phyloP scores from a whole-genome alignment of 2,797 vertebrate genomes.

The Acrocephalus scirpaceus region DNA sequence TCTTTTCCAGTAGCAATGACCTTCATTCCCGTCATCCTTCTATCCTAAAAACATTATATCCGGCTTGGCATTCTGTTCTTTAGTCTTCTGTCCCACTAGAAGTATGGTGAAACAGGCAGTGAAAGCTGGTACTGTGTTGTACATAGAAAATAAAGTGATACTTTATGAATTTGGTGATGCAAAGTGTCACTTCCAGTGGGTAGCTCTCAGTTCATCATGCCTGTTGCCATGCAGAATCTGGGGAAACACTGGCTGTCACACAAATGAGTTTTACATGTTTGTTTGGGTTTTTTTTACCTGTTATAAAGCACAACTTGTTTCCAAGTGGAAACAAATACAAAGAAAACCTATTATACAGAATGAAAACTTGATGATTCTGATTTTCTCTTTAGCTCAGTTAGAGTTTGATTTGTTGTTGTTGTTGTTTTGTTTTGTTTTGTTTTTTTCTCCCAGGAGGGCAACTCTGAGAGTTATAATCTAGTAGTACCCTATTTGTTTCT shows the following conservation, averaged over 20 bases:
- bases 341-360: background rate
- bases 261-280: background rate
- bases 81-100: background rate
- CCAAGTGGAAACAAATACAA: conserved; percentile 10
- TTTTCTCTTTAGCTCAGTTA: background rate
- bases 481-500: background rate
- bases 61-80: background rate
- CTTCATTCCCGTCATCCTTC: background rate
- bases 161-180: background rate
- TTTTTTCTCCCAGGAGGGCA: background rate
- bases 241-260: background rate
- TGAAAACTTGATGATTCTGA: background rate
- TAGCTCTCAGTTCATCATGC: background rate
- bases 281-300: background rate
- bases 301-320: background rate
- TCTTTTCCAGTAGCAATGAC: background rate
- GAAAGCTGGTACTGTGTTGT: background rate
- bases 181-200: background rate
- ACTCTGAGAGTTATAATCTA: background rate
- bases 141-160: background rate
- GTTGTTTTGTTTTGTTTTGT: too few relatives aligned
- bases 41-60: background rate
- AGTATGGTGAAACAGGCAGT: background rate
- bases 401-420: too few relatives aligned
- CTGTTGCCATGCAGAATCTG: background rate